Evolutionary conservation across 2,888 invertebrate genomes (phyloP), one percentile per base, ranked within the genome.

Genomic region (Dromius quadrimaculatus): DNA sequence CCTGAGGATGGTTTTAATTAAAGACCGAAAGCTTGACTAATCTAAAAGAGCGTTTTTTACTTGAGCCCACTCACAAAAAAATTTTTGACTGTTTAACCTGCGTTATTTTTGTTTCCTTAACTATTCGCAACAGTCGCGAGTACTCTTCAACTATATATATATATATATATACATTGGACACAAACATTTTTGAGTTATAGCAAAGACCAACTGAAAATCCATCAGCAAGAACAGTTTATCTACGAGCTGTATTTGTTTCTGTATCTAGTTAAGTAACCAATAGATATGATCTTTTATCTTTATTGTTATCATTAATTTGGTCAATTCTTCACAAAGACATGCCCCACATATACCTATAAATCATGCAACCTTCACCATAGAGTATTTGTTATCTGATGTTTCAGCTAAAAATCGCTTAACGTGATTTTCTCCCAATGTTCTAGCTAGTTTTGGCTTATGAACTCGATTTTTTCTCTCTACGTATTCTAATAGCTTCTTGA

Each of bases 311-410:
- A 17, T 19, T 45, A 45, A 45, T 45, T 45, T 45, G 20, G 20
- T 20, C 4, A 45, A 20, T 45, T 45, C 45, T 45, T 19, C 45
- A n/a, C 45, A 45, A 8, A 17, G 45, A 15, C 38, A 38, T 38
- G 2, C 38, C 13, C 38, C 6, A 11, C 17, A 45, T 4, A 20
- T 45, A 9, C 1, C 19, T 20, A 45, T 45, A 19, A 9, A 13
- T 38, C 11, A 38, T 11, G 38, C 38, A 38, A 38, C 38, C 15
- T 38, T 38, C 13, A 13, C 15, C 13, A 38, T 3, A 13, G 15
- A 38, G n/a, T 38, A 38, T 15, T 38, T 38, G 15, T 38, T 38
- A 15, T 45, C 9, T 45, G 19, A 9, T 45, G 17, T 20, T 1
- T 45, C 19, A 45, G 19, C 17, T 20, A 19, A 45, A 19, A 45